Evolutionary conservation across 2,113 vertebrate species (phyloP).

Genomic region (Larimichthys polyactis): DNA sequence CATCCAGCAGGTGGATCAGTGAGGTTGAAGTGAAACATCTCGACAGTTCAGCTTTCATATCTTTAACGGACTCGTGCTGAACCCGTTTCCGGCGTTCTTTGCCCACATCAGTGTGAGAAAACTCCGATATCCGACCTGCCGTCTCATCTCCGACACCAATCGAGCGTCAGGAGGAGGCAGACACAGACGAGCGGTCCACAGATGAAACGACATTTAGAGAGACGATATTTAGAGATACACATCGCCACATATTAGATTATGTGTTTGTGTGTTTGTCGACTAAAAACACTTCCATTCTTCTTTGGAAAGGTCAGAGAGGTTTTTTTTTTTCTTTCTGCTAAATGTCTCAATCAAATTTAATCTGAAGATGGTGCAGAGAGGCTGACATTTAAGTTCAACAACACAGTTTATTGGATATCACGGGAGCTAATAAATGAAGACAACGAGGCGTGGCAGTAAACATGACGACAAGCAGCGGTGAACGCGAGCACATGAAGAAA

Average conservation of each 20-base stretch:
- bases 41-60: no score
- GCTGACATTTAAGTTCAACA: conserved; percentile 62
- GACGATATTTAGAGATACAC: conserved; percentile 27
- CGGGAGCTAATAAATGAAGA: conserved; percentile 3
- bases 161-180: background rate
- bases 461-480: background rate
- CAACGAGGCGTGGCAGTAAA: background rate
- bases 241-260: conserved; percentile 17
- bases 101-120: background rate
- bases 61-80: no score
- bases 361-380: conserved; percentile 35
- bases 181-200: fast-evolving
- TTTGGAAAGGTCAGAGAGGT: conserved; percentile 65
- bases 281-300: conserved; percentile 30
- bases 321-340: conserved; percentile 39
- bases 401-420: background rate
- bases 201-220: conserved; percentile 40
- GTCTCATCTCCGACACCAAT: conserved; percentile 3
- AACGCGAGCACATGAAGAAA: background rate
- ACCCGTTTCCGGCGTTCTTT: no score
- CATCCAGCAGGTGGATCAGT: no score
- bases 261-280: conserved; percentile 9
- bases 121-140: background rate
- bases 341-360: conserved; percentile 69
- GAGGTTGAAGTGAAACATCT: no score